Percentiles rank a stretch among this genome's conserved stretches.
Conservation (phyloP, 2,113 vertebrate species). For the Daphoenositta chrysoptera region DNA sequence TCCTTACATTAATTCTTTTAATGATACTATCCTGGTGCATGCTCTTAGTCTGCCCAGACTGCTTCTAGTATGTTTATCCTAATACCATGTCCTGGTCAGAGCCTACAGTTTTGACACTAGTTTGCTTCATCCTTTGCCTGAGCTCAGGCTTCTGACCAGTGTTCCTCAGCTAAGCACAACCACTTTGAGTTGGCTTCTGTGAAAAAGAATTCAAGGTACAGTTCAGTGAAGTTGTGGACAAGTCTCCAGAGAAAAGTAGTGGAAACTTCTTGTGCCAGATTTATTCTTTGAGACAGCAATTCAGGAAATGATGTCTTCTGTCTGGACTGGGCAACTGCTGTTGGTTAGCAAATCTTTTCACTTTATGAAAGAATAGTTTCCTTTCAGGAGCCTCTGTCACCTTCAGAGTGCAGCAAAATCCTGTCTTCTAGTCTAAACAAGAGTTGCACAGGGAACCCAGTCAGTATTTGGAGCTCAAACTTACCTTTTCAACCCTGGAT, state of each 20-base stretch:
- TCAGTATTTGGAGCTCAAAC: not conserved
- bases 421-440: not conserved
- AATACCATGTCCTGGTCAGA: not conserved
- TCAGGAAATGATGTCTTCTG: not conserved
- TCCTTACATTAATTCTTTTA: not conserved
- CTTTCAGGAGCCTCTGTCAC: not conserved
- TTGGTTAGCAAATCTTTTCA: not conserved
- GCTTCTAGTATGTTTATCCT: not conserved
- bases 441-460: no score
- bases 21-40: not conserved
- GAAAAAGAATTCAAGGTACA: not conserved
- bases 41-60: not conserved
- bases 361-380: not conserved
- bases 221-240: not conserved
- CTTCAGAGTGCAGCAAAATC: not conserved
- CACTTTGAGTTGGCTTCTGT: not conserved
- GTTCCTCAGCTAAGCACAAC: not conserved
- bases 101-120: not conserved
- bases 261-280: not conserved
- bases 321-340: not conserved
- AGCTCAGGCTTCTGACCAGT: not conserved
- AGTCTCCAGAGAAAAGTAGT: not conserved
- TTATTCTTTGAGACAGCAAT: not conserved
- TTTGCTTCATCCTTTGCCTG: not conserved
- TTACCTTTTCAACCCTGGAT: not conserved